Evolutionary conservation across 2,797 vertebrate species (phyloP), one percentile per base, ranked within the genome.

Genomic region (Rousettus madagascariensis): DNA sequence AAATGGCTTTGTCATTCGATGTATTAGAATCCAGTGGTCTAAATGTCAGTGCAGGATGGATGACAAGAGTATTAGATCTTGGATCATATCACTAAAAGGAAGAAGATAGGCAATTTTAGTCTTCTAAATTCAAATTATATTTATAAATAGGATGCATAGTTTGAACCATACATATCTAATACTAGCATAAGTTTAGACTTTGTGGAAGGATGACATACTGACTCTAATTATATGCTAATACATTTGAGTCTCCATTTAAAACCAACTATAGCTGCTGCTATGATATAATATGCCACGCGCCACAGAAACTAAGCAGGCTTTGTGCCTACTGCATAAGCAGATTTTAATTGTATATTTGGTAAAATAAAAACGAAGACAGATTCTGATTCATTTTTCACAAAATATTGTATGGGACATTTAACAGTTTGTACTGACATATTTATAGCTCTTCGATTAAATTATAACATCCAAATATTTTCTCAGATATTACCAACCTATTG

Each of bases 201-300:
- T 97, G 90, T 96, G 86, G 38, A 79, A 92, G 63, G n/a, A 63
- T 95, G 86, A 49, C 49, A 49, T 49, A 49, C 71, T 97, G 97
- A 96, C 93, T 97, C 74, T 98, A 98, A 98, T 97, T 98, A 97
- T 94, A 97, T 98, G 91, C 91, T 97, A 98, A 97, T 97, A 96
- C 97, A 96, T 97, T 97, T 97, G 80, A 98, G 97, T 98, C 92
- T 94, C 91, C 92, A 95, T 97, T 98, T 97, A 97, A 97, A 97
- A 96, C 85, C 86, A 86, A 63, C 65, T 75, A 86, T 86, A 86
- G 49, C 78, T 86, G 82, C 79, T 97, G 75, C 61, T 80, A 33
- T 95, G 87, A 75, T 95, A 96, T 97, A 97, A 97, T 94, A 57
- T 91, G 77, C 55, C 46, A 95, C 90, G 97, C 2, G 92, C 0